Evolutionary conservation across 2,797 vertebrate genomes (phyloP).

Genomic region (Xenopus petersii): DNA sequence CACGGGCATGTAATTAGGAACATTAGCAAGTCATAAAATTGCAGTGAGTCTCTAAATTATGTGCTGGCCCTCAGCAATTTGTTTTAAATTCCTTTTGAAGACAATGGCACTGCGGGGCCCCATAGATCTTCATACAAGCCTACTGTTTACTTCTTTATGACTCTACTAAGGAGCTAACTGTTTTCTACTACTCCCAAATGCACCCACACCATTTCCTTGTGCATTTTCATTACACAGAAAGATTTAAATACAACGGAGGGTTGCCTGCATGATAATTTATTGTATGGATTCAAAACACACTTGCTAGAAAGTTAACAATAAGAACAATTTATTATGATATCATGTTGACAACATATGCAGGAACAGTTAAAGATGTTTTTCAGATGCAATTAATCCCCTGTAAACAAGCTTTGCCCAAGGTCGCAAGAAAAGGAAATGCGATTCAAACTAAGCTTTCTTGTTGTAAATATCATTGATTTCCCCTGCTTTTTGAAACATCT

Average conservation of each 20-base stretch:
- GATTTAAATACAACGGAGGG: conserved; percentile 52
- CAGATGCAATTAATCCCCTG: not conserved
- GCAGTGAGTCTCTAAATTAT: conserved; percentile 98
- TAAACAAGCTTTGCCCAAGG: conserved; percentile 5
- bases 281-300: not conserved
- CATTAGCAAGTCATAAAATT: conserved; percentile 99
- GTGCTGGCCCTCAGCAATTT: conserved; percentile 95
- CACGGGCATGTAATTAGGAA: conserved; percentile 99
- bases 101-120: conserved; percentile 91
- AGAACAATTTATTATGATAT: conserved; percentile 2
- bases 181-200: conserved; percentile 66
- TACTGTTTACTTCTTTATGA: conserved; percentile 77
- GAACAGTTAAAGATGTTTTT: not conserved
- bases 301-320: conserved; percentile 15
- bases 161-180: conserved; percentile 64
- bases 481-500: not conserved
- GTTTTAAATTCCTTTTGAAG: conserved; percentile 97
- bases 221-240: conserved; percentile 55
- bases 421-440: not conserved
- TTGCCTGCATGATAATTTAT: conserved; percentile 17
- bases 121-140: conserved; percentile 85
- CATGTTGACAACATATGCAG: not conserved
- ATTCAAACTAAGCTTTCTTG: too few species aligned
- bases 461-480: rapidly evolving
- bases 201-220: conserved; percentile 56